Evolutionary conservation across 2,797 vertebrate species (phyloP).

Genomic region (Trichosurus vulpecula): DNA sequence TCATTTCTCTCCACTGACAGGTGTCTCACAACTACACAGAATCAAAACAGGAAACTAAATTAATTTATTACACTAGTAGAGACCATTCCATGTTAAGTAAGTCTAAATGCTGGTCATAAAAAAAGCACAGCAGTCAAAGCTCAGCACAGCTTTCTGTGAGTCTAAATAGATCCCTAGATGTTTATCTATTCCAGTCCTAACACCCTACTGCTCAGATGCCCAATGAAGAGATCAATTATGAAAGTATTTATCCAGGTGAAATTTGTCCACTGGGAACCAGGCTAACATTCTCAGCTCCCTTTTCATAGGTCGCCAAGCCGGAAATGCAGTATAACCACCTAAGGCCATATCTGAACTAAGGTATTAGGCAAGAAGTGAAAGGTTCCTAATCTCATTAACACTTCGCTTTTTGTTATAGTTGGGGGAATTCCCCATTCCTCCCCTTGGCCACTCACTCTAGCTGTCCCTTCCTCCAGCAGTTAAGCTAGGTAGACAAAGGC

Average conservation of each 20-base stretch:
- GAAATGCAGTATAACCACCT: neutral
- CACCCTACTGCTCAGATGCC: neutral
- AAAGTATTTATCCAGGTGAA: neutral
- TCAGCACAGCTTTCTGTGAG: neutral
- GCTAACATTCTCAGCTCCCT: neutral
- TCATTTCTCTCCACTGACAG: neutral
- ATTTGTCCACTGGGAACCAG: neutral
- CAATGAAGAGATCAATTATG: neutral
- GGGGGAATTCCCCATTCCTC: neutral
- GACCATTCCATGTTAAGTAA: neutral
- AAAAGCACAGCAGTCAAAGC: neutral
- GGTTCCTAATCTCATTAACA: neutral
- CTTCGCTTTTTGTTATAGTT: neutral
- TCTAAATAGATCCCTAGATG: slow-evolving; percentile 15
- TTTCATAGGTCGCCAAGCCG: slow-evolving; percentile 6
- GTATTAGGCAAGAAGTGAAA: slow-evolving; percentile 7
- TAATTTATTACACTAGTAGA: slow-evolving; percentile 17
- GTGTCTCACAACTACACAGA: neutral
- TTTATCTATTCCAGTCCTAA: neutral
- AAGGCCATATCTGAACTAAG: neutral
- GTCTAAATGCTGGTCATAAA: neutral
- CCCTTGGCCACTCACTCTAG: neutral
- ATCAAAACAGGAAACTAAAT: neutral
- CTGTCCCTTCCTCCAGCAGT: neutral
- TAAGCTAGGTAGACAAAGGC: neutral